phyloP scores from a whole-genome alignment of 2,113 vertebrate species.

The Eolophus roseicapilla region DNA sequence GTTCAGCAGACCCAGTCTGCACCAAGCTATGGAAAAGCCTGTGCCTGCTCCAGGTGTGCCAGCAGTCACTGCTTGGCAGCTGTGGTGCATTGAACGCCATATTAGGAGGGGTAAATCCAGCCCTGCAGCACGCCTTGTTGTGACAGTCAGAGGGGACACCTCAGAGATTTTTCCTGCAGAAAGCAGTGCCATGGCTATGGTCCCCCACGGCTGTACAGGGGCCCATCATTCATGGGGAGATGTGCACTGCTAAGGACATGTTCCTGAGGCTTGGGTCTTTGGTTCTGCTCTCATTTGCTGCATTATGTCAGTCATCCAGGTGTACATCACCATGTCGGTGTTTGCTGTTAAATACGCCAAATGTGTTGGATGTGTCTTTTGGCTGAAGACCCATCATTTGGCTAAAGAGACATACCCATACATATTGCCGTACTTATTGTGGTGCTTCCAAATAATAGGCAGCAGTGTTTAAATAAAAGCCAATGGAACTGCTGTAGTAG shows the following conservation, averaged over 20 bases:
- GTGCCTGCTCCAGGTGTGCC: background rate
- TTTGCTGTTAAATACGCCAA: background rate
- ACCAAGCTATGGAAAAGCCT: slow-evolving; percentile 12
- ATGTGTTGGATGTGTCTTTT: background rate
- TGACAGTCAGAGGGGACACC: background rate
- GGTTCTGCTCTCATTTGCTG: background rate
- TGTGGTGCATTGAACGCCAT: background rate
- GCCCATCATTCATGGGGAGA: fast-evolving
- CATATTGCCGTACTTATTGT: background rate
- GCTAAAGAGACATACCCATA: fast-evolving
- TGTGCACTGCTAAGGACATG: background rate
- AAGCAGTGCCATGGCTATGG: background rate
- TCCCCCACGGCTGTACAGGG: fast-evolving
- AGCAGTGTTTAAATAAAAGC: background rate
- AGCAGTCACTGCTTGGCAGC: background rate
- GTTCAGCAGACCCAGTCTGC: background rate
- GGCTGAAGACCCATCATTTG: background rate
- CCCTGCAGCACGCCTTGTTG: background rate
- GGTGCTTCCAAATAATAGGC: background rate
- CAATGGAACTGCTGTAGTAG: background rate
- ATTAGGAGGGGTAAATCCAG: background rate
- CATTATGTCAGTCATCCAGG: fast-evolving
- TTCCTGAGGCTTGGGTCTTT: background rate
- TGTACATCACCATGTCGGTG: too few relatives aligned
- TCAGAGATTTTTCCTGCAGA: background rate